Conservation (phyloP, 2,113 vertebrate species). For the Equus przewalskii region DNA sequence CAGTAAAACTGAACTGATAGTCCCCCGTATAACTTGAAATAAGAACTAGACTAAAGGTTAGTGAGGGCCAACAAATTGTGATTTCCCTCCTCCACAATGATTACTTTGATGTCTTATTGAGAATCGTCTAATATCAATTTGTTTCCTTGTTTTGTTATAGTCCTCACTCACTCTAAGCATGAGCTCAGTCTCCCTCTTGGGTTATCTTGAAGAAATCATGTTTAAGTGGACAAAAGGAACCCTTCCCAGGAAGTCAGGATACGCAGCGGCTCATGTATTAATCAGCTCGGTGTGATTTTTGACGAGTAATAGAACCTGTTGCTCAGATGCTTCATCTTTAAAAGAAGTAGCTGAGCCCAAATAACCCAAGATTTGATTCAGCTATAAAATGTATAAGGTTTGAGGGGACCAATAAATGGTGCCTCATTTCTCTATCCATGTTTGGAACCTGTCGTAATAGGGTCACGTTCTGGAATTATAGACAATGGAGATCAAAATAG, state of each 20-base stretch:
- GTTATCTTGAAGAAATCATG: neutral
- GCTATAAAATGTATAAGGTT: neutral
- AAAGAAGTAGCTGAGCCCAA: neutral
- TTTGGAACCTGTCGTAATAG: neutral
- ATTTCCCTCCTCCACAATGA: neutral
- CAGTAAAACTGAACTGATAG: neutral
- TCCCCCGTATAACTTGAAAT: neutral
- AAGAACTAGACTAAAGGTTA: neutral
- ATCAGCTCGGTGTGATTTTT: neutral
- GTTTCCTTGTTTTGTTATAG: neutral
- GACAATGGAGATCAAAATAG: neutral
- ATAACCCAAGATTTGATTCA: constrained; percentile 12
- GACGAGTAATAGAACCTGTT: neutral
- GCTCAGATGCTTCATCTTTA: neutral
- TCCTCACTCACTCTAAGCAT: too few species aligned
- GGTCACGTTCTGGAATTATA: neutral
- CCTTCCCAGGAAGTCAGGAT: neutral
- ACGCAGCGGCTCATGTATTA: neutral
- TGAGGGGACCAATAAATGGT: neutral
- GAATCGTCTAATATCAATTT: neutral
- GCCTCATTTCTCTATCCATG: neutral
- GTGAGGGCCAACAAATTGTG: neutral
- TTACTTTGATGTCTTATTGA: neutral
- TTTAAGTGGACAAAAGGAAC: neutral
- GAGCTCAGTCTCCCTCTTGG: neutral